Conservation (phyloP, 2,888 invertebrate genomes). For the Anthophora plumipes region DNA sequence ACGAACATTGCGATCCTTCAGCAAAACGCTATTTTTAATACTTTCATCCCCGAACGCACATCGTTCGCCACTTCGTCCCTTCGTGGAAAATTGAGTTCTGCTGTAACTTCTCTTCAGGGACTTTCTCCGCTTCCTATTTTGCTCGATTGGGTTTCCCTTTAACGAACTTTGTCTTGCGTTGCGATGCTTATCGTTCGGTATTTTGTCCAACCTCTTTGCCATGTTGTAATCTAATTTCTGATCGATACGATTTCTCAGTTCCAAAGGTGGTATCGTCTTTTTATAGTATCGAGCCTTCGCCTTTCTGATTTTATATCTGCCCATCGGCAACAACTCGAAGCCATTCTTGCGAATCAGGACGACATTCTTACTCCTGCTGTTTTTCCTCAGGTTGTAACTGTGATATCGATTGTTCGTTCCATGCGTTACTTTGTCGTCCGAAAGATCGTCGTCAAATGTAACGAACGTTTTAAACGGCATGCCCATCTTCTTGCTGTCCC, state of each 20-base stretch:
- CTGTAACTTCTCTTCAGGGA: constrained; percentile 13
- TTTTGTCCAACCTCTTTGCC: background rate
- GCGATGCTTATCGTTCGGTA: background rate
- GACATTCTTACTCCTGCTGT: background rate
- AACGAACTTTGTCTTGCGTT: background rate
- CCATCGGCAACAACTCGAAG: background rate
- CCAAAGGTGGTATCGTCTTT: background rate
- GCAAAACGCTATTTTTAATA: background rate
- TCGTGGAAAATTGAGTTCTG: background rate
- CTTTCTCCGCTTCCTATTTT: background rate
- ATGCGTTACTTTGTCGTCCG: background rate
- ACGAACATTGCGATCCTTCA: background rate
- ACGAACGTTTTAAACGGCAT: constrained; percentile 76
- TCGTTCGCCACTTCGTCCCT: background rate
- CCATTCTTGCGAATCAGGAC: background rate
- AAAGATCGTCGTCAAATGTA: constrained; percentile 78
- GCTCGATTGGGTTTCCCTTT: background rate
- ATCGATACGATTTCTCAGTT: background rate
- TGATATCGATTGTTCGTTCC: background rate
- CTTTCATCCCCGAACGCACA: background rate
- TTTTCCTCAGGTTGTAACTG: constrained; percentile 27
- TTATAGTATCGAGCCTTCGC: background rate
- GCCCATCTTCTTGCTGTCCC: constrained; percentile 67
- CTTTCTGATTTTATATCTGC: rapidly evolving
- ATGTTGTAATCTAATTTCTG: background rate